Base-by-base conservation (phyloP, 1,140 invertebrate genomes). In the Manduca sexta region DNA sequence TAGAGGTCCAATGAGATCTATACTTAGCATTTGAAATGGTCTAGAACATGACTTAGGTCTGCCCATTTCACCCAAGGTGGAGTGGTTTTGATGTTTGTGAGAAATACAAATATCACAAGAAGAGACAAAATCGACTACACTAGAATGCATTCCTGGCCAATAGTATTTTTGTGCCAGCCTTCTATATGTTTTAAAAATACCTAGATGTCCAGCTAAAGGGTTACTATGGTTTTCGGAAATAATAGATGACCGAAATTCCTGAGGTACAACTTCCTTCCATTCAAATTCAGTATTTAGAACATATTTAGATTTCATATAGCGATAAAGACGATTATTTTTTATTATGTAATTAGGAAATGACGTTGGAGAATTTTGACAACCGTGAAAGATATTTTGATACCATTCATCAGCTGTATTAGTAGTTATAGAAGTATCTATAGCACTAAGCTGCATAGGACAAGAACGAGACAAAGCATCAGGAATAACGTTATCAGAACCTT, bases 1-100 rank as follows among this genome's bases (percentile, higher is more conserved):
- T 7, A 61, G 30, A 0, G 55, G 56, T 33, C 63, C 59, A 21
- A 21, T 3, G 0, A 65, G 18, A 45, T 65, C 59, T 8, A 64
- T 39, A 14, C 38, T 48, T 1, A 64, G 11, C 8, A 49, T 45
- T 21, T 60, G 52, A 34, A 64, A 64, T 1, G 57, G 57, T 26
- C 14, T 3, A 11, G 33, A 34, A 13, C 33, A 34, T 10, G 12
- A 16, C 39, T 52, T 52, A 31, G 49, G 49, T 38, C 43, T 45
- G 5, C 31, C 31, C 43, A 45, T 45, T 11, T 11, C 26, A 49
- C 46, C 52, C 1, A 45, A 41, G n/a, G 52, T 17, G 41, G 17
- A 1, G 43, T 44, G 34, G 37, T 49, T 14, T 34, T 34, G 43
- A 45, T 49, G 43, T 16, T 45, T 45, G 17, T 45, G 26, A 35